Evolutionary conservation across 2,797 vertebrate species (phyloP), one percentile per base, ranked within the genome.

Genomic region (Anas bahamensis): DNA sequence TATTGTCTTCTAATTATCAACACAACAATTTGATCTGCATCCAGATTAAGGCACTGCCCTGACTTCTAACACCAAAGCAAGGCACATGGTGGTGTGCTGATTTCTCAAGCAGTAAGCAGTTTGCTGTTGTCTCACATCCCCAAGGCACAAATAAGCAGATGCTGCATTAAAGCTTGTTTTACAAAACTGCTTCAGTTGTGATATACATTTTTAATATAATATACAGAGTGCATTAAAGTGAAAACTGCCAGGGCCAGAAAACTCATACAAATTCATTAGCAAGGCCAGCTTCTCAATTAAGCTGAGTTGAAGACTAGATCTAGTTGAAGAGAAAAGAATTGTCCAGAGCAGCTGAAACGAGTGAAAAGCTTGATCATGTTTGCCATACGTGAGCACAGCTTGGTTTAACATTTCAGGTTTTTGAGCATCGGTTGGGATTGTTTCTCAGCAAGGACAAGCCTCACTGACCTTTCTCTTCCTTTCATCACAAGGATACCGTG

Each of bases 151-250:
- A 97, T 95, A 96, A 97, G 95, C 88, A 97, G 96, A 96, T 96
- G 87, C 80, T 88, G 89, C 91, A 97, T 96, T 96, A 96, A 93
- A 95, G 86, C 92, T 88, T 96, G 89, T 95, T 97, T 92, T 87
- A 95, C 92, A 97, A 96, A 98, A 96, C 94, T 85, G 95, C 93
- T 94, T 97, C 94, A 55, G 81, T 93, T 97, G 96, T 96, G 96
- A 95, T 96, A 95, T 94, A 97, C 96, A 97, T 97, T 97, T 98
- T 97, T 96, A 97, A 97, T 97, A 96, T 72, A 94, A 97, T 90
- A 96, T 93, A 90, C 84, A 71, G 92, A 88, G 42, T 37, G 44
- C 59, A 69, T 82, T 94, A 92, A 85, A 83, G 85, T 79, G 83
- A 93, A 96, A 96, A 95, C 80, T 89, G 95, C 92, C 89, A 92